Percentiles rank a stretch among this genome's conserved stretches.
These are phyloP conservation scores for Archips crataeganus DNA, from an alignment of 2,888 invertebrate genomes.

Conservation along the genomic window DNA sequence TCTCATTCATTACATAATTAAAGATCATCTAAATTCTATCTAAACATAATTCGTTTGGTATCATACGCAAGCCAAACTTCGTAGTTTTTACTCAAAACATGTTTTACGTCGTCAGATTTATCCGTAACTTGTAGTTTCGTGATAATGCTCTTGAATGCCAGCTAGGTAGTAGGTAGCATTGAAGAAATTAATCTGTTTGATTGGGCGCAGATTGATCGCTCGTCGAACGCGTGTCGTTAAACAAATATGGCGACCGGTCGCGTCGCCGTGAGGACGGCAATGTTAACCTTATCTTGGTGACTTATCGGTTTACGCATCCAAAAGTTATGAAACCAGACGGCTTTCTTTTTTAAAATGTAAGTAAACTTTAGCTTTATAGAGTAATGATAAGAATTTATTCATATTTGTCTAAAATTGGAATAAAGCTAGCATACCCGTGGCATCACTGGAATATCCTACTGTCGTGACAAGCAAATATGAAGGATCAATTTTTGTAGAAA, in stretches of 20 bases:
- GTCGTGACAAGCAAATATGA: not conserved
- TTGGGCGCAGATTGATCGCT: slow-evolving; percentile 17
- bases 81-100: not conserved
- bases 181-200: slow-evolving; percentile 24
- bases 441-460: no score
- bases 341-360: not conserved
- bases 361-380: not conserved
- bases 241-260: slow-evolving; percentile 2
- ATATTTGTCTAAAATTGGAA: no score
- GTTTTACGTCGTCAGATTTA: not conserved
- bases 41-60: not conserved
- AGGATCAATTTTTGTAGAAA: no score
- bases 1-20: no score
- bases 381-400: no score
- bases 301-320: not conserved
- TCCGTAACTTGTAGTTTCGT: not conserved
- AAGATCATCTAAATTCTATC: no score
- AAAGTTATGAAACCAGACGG: not conserved
- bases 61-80: not conserved
- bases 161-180: slow-evolving; percentile 2
- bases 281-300: not conserved
- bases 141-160: not conserved
- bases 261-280: not conserved
- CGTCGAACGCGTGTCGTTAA: slow-evolving; percentile 14
- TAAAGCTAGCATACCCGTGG: no score